phyloP scores from a whole-genome alignment of 2,888 invertebrate species.

The Danaus chrysippus region DNA sequence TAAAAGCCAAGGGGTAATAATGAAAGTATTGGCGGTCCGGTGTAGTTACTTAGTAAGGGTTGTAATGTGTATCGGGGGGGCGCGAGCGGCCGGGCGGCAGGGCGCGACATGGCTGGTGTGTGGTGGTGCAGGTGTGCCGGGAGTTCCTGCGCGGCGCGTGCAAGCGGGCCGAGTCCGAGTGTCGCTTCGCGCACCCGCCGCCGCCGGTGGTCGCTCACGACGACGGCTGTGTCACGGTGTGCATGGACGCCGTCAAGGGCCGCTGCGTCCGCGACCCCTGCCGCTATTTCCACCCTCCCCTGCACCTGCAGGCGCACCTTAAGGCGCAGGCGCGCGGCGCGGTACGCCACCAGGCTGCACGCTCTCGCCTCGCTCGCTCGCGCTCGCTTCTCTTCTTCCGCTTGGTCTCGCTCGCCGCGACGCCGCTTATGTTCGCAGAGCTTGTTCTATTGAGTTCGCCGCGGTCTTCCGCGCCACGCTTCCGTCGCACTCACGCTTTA shows the following conservation, averaged over 20 bases:
- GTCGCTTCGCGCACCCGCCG: conserved; percentile 99
- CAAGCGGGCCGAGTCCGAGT: conserved; percentile 98
- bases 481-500: conserved; percentile 79
- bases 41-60: conserved; percentile 28
- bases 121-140: conserved; percentile 93
- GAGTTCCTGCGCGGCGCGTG: conserved; percentile 99
- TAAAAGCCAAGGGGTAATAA: background rate
- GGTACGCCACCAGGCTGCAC: conserved; percentile 87
- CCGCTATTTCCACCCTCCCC: conserved; percentile 99
- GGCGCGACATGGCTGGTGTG: conserved; percentile 66
- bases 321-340: conserved; percentile 98
- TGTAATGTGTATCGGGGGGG: conserved; percentile 24
- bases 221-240: conserved; percentile 99
- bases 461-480: conserved; percentile 71
- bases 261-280: conserved; percentile 99
- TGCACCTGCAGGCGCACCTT: conserved; percentile 99
- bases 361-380: conserved; percentile 62
- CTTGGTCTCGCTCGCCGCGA: conserved; percentile 74
- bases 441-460: conserved; percentile 73
- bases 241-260: conserved; percentile 99
- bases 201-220: conserved; percentile 97
- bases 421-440: conserved; percentile 76
- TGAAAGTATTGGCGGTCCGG: conserved; percentile 15
- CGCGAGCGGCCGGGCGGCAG: conserved; percentile 31
- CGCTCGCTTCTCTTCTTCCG: conserved; percentile 76